These are phyloP conservation scores for Cyphomyrus plagiostoma DNA, from an alignment of 2,113 vertebrate species.

Conservation along the genomic window DNA sequence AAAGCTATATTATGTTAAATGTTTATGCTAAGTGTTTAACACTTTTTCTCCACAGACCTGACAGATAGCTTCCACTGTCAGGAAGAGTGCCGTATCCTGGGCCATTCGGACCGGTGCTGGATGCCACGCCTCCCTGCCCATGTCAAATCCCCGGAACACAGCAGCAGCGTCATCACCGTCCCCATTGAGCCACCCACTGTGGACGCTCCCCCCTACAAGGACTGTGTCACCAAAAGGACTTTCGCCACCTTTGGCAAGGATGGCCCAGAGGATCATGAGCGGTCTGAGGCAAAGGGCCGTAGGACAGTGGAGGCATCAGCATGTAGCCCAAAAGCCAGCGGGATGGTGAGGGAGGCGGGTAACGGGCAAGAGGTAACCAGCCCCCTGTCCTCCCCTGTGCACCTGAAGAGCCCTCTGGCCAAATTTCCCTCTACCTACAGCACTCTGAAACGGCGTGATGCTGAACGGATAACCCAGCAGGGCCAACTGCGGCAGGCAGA, in stretches of 20 bases:
- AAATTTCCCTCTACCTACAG: slow-evolving; percentile 70
- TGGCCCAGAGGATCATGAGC: slow-evolving; percentile 73
- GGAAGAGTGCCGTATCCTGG: slow-evolving; percentile 94
- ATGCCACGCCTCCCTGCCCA: slow-evolving; percentile 84
- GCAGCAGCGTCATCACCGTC: slow-evolving; percentile 82
- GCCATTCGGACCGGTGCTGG: slow-evolving; percentile 97
- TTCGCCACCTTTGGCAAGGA: slow-evolving; percentile 98
- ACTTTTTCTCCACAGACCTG: neutral
- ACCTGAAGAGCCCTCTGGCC: slow-evolving; percentile 82
- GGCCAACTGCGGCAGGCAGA: slow-evolving; percentile 83
- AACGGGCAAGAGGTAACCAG: slow-evolving; percentile 89
- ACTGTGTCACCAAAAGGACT: slow-evolving; percentile 90
- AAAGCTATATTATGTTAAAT: neutral
- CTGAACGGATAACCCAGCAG: slow-evolving; percentile 83
- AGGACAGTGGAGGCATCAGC: slow-evolving; percentile 79
- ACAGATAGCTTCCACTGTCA: slow-evolving; percentile 88
- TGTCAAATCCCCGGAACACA: slow-evolving; percentile 85
- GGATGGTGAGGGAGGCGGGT: slow-evolving; percentile 82
- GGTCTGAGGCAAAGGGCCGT: slow-evolving; percentile 74
- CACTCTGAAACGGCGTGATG: slow-evolving; percentile 67
- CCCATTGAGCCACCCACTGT: slow-evolving; percentile 88
- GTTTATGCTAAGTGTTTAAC: neutral
- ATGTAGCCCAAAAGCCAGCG: slow-evolving; percentile 87
- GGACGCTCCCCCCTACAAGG: slow-evolving; percentile 85
- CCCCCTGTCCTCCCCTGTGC: slow-evolving; percentile 86